Base-by-base conservation (phyloP, 1,140 invertebrate species). In the Planococcus citri region DNA sequence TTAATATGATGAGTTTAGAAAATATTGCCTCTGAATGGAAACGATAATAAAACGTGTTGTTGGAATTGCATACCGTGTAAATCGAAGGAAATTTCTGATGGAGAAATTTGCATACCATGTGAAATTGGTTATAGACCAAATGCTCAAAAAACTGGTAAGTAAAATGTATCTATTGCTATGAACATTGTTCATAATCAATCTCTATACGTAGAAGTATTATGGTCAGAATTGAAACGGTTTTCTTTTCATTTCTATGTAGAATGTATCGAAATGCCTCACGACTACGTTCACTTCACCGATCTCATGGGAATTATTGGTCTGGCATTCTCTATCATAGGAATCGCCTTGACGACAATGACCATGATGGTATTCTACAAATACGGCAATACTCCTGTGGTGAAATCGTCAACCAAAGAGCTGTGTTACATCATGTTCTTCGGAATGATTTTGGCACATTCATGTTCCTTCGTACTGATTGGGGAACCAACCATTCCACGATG, bases 21-120 rank as follows among this genome's bases (percentile, higher is more conserved):
- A n/a, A 27, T 57, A 61, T 0, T 71, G 24, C n/a, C 41, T 51
- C 17, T 14, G 41, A n/a, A 82, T 60, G 85, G 83, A 41, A 83
- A 82, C 12, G 82, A 83, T 73, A 82, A 83, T 73, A 82, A 84
- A 70, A 79, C 81, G 58, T 91, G 88, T 76, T 91, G 88, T 76
- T 91, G 88, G 88, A 82, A 83, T 4, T 91, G 89, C 75, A 83
- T 84, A 1, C 75, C 80, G 8, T 91, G 88, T 77, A 80, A 81
- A 57, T 78, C 82, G 37, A 80, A 87, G 72, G 82, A 87, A 73
- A 84, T 85, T 69, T 77, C 87, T 27, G 73, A 81, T 69, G 81
- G 86, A 73, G 81, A 84, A 73, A 81, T 80, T 0, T 88, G 87
- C 74, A 75, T 80, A 69, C 73, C 80, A 1, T 91, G 88, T 75